A percentile compares a stretch with the other conserved stretches of the same genome.
phyloP scores from a whole-genome alignment of 1,140 invertebrate species.

The Leptonema lineaticorne region DNA sequence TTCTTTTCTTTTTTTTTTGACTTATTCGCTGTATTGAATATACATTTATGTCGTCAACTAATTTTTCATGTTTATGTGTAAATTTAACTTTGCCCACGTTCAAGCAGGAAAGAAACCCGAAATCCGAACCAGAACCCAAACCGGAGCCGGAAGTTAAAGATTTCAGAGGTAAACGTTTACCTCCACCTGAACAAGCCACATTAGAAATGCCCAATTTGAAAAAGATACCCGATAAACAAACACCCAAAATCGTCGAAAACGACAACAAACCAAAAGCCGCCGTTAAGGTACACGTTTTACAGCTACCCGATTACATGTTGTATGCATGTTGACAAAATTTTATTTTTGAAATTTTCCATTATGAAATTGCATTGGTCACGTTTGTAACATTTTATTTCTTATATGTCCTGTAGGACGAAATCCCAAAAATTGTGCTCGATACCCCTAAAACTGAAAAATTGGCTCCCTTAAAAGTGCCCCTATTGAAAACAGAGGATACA shows the following conservation, averaged over 20 bases:
- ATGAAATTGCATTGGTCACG: neutral
- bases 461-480: neutral
- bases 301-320: neutral
- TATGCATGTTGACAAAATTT: too few relatives aligned
- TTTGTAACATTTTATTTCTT: slow-evolving; percentile 3
- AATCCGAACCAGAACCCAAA: neutral
- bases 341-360: neutral
- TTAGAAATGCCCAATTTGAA: slow-evolving; percentile 22
- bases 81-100: neutral
- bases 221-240: slow-evolving; percentile 27
- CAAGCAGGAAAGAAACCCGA: neutral
- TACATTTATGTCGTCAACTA: too few relatives aligned
- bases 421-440: slow-evolving; percentile 40
- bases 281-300: slow-evolving; percentile 57
- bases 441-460: slow-evolving; percentile 31
- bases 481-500: slow-evolving; percentile 22
- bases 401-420: slow-evolving; percentile 32
- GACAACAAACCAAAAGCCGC: slow-evolving; percentile 52
- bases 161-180: slow-evolving; percentile 18
- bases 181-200: neutral
- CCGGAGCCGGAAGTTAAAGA: slow-evolving; percentile 10
- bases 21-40: too few relatives aligned
- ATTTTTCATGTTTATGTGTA: neutral
- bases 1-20: too few relatives aligned
- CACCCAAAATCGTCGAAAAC: slow-evolving; percentile 5